phyloP scores from a whole-genome alignment of 2,797 vertebrate species.

The Chrysocyon brachyurus region DNA sequence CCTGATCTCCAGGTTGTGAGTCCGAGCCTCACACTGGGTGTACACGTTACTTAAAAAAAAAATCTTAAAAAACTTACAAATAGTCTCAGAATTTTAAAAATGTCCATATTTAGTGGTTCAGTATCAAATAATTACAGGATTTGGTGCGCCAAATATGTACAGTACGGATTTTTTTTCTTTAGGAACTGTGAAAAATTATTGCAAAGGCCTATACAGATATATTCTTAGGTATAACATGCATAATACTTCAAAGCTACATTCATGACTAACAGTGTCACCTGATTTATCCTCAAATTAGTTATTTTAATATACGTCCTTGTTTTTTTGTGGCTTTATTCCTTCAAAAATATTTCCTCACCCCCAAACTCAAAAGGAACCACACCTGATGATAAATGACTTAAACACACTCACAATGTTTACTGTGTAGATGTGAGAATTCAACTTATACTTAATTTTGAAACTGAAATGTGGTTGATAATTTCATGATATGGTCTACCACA shows the following conservation, averaged over 20 bases:
- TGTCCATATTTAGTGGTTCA: slow-evolving; percentile 24
- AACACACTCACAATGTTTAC: neutral
- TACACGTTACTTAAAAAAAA: neutral
- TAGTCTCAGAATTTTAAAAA: slow-evolving; percentile 61
- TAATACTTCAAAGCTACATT: neutral
- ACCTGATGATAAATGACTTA: slow-evolving; percentile 2
- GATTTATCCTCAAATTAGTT: slow-evolving; percentile 2
- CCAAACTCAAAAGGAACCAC: slow-evolving; percentile 46
- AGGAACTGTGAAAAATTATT: slow-evolving; percentile 42
- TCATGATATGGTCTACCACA: slow-evolving; percentile 52
- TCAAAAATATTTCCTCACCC: slow-evolving; percentile 18
- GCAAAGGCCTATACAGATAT: neutral
- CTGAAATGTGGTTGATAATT: slow-evolving; percentile 62
- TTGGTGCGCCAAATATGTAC: neutral
- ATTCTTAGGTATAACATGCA: neutral
- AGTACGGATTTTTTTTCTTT: slow-evolving; percentile 7
- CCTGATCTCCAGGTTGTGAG: neutral
- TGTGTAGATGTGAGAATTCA: slow-evolving; percentile 45
- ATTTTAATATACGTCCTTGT: slow-evolving; percentile 2
- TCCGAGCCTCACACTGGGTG: neutral
- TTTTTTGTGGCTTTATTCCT: slow-evolving; percentile 17
- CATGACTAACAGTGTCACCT: neutral
- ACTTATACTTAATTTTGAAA: slow-evolving; percentile 71
- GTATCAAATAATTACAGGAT: slow-evolving; percentile 47
- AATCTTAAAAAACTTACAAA: neutral